A percentile compares a stretch with the other conserved stretches of the same genome.
Evolutionary conservation across 2,888 invertebrate genomes (phyloP).

Genomic region (Hyposoter dolosus): DNA sequence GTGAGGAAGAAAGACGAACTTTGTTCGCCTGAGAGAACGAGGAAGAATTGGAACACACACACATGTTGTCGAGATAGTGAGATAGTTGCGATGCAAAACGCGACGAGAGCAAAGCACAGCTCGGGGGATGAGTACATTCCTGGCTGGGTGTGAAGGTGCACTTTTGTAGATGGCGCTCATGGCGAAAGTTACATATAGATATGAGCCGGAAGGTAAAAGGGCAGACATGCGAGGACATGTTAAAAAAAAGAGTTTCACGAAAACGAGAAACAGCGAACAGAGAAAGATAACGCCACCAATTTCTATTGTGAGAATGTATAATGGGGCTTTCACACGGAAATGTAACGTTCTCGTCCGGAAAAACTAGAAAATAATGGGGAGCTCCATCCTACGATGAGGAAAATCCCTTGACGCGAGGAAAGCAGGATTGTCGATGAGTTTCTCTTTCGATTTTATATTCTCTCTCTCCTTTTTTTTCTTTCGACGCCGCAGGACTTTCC

Average conservation of each 20-base stretch:
- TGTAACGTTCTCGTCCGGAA: slow-evolving; percentile 70
- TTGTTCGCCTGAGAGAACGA: slow-evolving; percentile 9
- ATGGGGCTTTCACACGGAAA: slow-evolving; percentile 76
- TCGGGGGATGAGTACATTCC: slow-evolving; percentile 4
- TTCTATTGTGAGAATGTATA: slow-evolving; percentile 76
- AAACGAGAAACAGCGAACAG: slow-evolving; percentile 45
- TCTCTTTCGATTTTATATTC: slow-evolving; percentile 44
- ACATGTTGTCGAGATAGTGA: slow-evolving; percentile 30
- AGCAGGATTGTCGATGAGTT: slow-evolving; percentile 52
- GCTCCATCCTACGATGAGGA: slow-evolving; percentile 58
- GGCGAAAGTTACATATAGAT: slow-evolving; percentile 38
- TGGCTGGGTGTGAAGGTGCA: slow-evolving; percentile 31
- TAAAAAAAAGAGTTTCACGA: slow-evolving; percentile 33
- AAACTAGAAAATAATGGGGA: slow-evolving; percentile 76
- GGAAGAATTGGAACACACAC: slow-evolving; percentile 10
- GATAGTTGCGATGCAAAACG: slow-evolving; percentile 53
- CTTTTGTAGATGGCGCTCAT: slow-evolving; percentile 13
- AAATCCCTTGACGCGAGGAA: slow-evolving; percentile 65
- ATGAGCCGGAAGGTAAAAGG: slow-evolving; percentile 42
- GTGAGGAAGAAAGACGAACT: slow-evolving; percentile 11
- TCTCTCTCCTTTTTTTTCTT: slow-evolving; percentile 6
- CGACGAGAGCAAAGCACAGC: slow-evolving; percentile 19
- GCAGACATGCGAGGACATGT: slow-evolving; percentile 17
- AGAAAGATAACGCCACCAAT: slow-evolving; percentile 70
- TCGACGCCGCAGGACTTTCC: slow-evolving; percentile 20